Base-by-base conservation (phyloP, 2,113 vertebrate species). In the Rallus limicola region DNA sequence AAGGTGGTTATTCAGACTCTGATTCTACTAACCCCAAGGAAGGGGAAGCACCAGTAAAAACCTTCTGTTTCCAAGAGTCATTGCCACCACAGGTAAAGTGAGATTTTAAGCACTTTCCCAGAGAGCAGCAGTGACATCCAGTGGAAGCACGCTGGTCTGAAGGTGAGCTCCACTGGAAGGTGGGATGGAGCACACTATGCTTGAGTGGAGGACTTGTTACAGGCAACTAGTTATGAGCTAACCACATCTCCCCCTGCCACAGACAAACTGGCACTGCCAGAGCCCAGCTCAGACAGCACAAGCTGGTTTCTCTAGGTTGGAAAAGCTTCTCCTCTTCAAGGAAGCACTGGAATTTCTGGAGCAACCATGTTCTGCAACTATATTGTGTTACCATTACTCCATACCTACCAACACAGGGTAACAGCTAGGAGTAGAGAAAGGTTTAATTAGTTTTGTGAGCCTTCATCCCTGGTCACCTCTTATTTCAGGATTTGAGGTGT, bases 81-180 rank as follows among this genome's bases (percentile, higher is more conserved):
- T 95, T 82, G 75, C 86, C 55, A 63, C 36, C 38, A 50, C 79
- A 93, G 94, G 94, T 95, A 74, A 90, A 83, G 48, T 4, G 29
- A 11, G 31, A 76, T 38, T 93, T 90, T 9, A 21, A 38, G 60
- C 16, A 44, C 24, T 16, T 31, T 95, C 93, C 46, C 10, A 26
- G 60, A 97, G 94, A 95, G 64, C 76, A 93, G 96, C 92, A 97
- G 96, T 64, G 82, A 95, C 97, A 97, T 93, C 97, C 97, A 96
- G 96, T 65, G 90, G 94, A 97, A 55, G 82, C 40, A 62, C 9
- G 14, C 12, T 29, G 64, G 72, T 36, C 63, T 76, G 46, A 71
- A 95, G 76, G 88, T 93, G 74, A 88, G 34, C 26, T 79, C 64
- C 34, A n/a, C 62, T 40, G n/a, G 64, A 59, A 86, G 69, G 52